Evolutionary conservation across 2,888 invertebrate species (phyloP), one percentile per base, ranked within the genome.

Genomic region (Brachylomia viminalis): DNA sequence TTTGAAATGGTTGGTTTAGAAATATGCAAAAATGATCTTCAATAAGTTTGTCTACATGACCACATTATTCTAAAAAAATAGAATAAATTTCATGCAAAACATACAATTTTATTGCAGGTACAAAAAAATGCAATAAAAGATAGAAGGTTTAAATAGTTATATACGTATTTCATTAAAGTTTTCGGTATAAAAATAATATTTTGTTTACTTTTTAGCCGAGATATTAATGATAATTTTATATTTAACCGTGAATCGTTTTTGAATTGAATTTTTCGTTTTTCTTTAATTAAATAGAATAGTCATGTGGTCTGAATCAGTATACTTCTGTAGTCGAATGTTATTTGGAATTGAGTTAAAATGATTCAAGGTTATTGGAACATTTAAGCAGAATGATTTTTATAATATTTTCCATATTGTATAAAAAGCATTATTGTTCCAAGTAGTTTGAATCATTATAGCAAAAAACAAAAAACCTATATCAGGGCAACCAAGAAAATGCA

Each of bases 281-380:
- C 58, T 69, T 27, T 69, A 69, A 27, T 58, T 69, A 69, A 27
- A 58, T 69, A 69, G 56, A 49, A 65, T 68, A 68, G 13, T 56
- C 69, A 73, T 73, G 67, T 73, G 67, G 67, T 52, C 73, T 73
- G 73, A 67, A 61, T 73, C 73, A 66, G 58, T 73, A 72, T 66
- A 72, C 20, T 72, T 72, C 56, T 72, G 66, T 62, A 73, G 27
- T 75, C 68, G 56, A 56, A 75, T 75, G 75, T 70, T 75, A 75
- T 75, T 75, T 58, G 47, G 68, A 75, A 75, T 75, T 62, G 54
- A 70, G 64, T 70, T n/a, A n/a, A n/a, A n/a, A n/a, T n/a, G n/a
- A n/a, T n/a, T n/a, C n/a, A n/a, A n/a, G n/a, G n/a, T n/a, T n/a
- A n/a, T n/a, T n/a, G n/a, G n/a, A n/a, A n/a, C n/a, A n/a, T n/a